These are phyloP conservation scores for Litocranius walleri DNA, from an alignment of 2,113 vertebrate genomes.

Conservation along the genomic window DNA sequence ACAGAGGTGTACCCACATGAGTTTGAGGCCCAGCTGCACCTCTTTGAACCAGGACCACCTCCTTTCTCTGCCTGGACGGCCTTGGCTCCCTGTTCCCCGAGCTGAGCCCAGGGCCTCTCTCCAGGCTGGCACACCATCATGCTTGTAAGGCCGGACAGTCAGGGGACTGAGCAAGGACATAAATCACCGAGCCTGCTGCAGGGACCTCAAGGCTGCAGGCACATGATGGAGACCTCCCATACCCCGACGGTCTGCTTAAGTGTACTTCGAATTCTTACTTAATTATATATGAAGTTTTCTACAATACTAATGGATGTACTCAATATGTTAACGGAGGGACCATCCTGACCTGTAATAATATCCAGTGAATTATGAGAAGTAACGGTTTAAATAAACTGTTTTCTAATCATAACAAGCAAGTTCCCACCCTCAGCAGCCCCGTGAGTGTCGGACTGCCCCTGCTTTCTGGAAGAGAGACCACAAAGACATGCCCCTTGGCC, in stretches of 20 bases:
- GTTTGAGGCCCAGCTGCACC: background rate
- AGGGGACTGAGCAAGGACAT: background rate
- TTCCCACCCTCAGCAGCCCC: background rate
- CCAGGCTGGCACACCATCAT: accelerated
- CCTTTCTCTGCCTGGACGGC: background rate
- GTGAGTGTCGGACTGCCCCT: accelerated
- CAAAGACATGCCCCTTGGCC: background rate
- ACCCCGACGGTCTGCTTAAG: background rate
- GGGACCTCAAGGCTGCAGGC: accelerated
- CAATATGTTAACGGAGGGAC: background rate
- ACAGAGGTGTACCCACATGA: background rate
- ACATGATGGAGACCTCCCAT: accelerated
- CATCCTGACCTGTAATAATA: background rate
- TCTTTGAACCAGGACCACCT: background rate
- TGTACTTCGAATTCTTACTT: background rate
- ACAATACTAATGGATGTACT: background rate
- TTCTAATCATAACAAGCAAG: background rate
- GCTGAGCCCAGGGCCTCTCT: background rate
- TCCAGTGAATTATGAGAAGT: background rate
- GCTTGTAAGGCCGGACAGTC: background rate
- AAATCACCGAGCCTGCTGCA: background rate
- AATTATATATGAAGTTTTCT: background rate
- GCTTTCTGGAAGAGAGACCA: background rate
- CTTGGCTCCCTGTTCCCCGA: accelerated
- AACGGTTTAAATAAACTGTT: background rate